Conservation (phyloP, 2,888 invertebrate species). For the Melieria crassipennis region DNA sequence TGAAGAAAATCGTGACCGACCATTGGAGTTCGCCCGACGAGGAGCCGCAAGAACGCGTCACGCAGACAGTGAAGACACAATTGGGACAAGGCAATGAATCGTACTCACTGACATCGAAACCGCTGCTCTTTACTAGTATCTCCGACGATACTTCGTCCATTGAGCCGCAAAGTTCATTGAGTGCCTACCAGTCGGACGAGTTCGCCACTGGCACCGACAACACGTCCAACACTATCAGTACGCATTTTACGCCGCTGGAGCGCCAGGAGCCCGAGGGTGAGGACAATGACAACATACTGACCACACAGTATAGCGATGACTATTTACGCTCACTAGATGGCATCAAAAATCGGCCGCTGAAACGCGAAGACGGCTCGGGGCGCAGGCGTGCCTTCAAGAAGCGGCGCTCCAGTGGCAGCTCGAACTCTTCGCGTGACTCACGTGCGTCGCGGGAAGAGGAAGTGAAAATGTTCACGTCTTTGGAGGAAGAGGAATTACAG, state of each 20-base stretch:
- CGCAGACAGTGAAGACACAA: conserved; percentile 61
- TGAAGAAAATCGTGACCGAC: conserved; percentile 46
- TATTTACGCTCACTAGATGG: conserved; percentile 73
- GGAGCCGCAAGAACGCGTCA: conserved; percentile 41
- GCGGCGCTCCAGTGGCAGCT: conserved; percentile 69
- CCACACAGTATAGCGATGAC: conserved; percentile 63
- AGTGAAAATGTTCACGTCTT: conserved; percentile 72
- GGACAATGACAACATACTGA: conserved; percentile 57
- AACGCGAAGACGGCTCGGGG: conserved; percentile 72
- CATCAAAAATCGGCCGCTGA: conserved; percentile 71
- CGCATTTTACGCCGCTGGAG: conserved; percentile 66
- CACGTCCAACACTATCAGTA: conserved; percentile 17
- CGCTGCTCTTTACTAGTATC: conserved; percentile 55
- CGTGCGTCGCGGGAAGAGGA: conserved; percentile 74
- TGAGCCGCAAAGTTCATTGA: conserved; percentile 60
- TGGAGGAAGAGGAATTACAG: conserved; percentile 72
- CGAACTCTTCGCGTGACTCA: conserved; percentile 70
- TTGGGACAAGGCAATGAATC: conserved; percentile 56
- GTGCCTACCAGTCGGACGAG: conserved; percentile 58
- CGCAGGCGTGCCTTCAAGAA: conserved; percentile 72
- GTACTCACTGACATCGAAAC: conserved; percentile 50
- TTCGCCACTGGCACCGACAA: conserved; percentile 30
- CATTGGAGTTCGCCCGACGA: neutral
- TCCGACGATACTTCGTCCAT: conserved; percentile 62
- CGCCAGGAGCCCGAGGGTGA: conserved; percentile 67